Percentiles rank a stretch among this genome's conserved stretches.
Evolutionary conservation across 2,113 vertebrate genomes (phyloP).

Genomic region (Chamaetylas fuelleborni): DNA sequence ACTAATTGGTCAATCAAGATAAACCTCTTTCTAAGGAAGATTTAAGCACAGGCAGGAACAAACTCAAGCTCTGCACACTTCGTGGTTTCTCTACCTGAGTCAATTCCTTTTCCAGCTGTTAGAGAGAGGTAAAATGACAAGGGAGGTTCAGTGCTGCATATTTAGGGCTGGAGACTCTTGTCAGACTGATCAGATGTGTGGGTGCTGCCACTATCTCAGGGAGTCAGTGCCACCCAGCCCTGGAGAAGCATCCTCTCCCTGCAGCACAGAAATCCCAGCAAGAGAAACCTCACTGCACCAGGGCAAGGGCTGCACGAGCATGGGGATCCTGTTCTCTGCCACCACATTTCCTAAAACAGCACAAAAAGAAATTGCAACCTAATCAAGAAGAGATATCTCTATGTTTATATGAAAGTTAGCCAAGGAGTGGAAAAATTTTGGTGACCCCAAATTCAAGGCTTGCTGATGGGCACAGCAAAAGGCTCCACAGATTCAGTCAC

Average conservation of each 20-base stretch:
- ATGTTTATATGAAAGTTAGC: not conserved
- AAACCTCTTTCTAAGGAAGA: not conserved
- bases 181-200: not conserved
- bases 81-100: not conserved
- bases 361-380: not conserved
- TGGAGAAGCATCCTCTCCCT: not conserved
- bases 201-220: not conserved
- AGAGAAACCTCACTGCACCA: not conserved
- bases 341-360: not conserved
- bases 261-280: not conserved
- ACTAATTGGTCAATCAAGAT: conserved; percentile 28
- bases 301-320: not conserved
- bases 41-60: not conserved
- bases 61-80: not conserved
- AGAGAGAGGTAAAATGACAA: not conserved
- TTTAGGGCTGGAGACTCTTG: not conserved
- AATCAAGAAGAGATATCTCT: not conserved
- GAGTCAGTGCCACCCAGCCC: not conserved
- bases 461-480: not conserved
- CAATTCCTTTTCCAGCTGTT: not conserved
- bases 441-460: not conserved
- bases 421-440: not conserved
- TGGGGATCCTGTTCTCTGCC: not conserved
- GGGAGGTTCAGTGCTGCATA: not conserved
- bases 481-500: not conserved